Percentiles rank a stretch among this genome's conserved stretches.
Conservation (phyloP, 2,888 invertebrate genomes). For the Hydropsyche betteni region DNA sequence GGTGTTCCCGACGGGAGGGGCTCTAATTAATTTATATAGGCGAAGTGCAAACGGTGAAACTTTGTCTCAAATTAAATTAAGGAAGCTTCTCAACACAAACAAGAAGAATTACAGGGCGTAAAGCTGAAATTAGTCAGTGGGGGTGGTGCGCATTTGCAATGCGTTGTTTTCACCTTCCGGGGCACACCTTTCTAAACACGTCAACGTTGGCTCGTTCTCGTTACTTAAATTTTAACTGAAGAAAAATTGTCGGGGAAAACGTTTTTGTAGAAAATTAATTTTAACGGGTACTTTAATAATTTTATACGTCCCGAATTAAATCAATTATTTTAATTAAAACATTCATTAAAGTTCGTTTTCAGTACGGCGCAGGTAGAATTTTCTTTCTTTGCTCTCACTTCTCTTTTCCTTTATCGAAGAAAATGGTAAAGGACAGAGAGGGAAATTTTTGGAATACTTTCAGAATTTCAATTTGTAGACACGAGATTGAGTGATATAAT, state of each 20-base stretch:
- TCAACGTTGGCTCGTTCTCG: too few relatives aligned
- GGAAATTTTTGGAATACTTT: conserved; percentile 9
- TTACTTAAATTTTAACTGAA: too few relatives aligned
- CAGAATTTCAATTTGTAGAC: conserved; percentile 26
- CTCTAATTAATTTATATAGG: conserved; percentile 30
- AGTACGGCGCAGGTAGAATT: conserved; percentile 4
- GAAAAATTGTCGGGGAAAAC: too few relatives aligned
- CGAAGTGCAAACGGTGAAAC: conserved; percentile 22
- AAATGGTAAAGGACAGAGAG: background rate
- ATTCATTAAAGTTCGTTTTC: conserved; percentile 15
- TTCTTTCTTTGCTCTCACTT: conserved; percentile 1
- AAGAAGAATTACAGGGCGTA: conserved; percentile 24
- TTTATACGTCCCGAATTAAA: background rate
- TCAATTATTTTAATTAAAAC: conserved; percentile 28
- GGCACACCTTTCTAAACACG: background rate
- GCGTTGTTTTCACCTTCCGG: background rate
- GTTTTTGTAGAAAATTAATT: too few relatives aligned
- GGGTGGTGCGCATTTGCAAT: background rate
- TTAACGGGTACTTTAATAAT: background rate
- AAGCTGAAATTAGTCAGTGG: conserved; percentile 16
- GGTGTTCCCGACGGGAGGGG: background rate
- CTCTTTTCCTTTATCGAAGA: background rate
- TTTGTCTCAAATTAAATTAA: conserved; percentile 28
- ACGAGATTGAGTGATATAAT: background rate
- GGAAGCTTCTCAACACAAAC: conserved; percentile 22